Conservation (phyloP, 2,888 invertebrate species). For the Caenorhabditis drosophilae region DNA sequence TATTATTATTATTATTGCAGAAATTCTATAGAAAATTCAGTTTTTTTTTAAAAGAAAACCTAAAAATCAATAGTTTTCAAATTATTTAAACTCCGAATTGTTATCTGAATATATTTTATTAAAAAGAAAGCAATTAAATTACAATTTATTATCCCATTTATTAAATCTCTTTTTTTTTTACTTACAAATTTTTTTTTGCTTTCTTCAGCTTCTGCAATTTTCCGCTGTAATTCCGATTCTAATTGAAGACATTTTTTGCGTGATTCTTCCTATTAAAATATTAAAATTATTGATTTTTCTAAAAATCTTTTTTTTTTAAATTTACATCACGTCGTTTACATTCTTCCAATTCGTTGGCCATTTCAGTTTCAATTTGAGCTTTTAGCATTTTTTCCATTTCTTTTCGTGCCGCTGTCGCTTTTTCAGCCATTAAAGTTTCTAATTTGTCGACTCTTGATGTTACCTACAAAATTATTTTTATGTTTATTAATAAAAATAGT, state of each 20-base stretch:
- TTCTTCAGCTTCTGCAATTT: conserved; percentile 57
- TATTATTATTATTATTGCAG: too few species aligned
- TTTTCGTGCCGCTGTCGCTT: conserved; percentile 37
- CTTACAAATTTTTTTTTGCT: conserved; percentile 61
- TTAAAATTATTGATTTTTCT: neutral
- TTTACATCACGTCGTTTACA: conserved; percentile 68
- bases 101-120: too few species aligned
- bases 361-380: conserved; percentile 62
- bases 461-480: conserved; percentile 20
- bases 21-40: too few species aligned
- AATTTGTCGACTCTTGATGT: conserved; percentile 44
- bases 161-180: conserved; percentile 10
- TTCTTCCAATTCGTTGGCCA: conserved; percentile 68
- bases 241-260: conserved; percentile 51
- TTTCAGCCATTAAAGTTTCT: conserved; percentile 51
- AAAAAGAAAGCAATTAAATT: too few species aligned
- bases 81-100: too few species aligned
- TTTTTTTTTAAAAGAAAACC: too few species aligned
- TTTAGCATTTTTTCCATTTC: conserved; percentile 62
- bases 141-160: too few species aligned
- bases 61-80: too few species aligned
- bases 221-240: conserved; percentile 52
- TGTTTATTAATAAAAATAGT: too few species aligned
- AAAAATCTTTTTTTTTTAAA: too few species aligned
- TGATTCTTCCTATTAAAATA: conserved; percentile 59